Conservation (phyloP, 53 echinoderm and acorn worm genomes). For the Temnopleurus reevesii region DNA sequence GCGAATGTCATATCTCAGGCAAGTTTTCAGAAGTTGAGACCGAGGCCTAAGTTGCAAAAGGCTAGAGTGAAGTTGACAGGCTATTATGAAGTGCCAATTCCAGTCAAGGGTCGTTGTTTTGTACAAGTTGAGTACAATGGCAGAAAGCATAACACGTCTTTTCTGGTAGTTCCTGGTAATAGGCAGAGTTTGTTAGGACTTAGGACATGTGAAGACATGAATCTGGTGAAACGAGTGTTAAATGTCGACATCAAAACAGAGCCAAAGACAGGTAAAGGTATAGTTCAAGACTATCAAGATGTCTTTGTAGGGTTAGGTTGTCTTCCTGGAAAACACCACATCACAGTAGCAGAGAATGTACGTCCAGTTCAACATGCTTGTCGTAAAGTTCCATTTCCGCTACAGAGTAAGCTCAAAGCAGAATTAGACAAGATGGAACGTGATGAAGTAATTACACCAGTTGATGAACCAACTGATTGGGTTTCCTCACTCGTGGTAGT, state of each 20-base stretch:
- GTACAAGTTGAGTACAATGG: slow-evolving; percentile 16
- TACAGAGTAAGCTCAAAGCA: slow-evolving; percentile 37
- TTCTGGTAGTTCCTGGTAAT: slow-evolving; percentile 2
- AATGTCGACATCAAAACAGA: background rate
- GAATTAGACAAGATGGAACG: slow-evolving; percentile 55
- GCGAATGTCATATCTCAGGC: background rate
- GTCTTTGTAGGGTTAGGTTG: slow-evolving; percentile 51
- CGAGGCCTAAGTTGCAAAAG: background rate
- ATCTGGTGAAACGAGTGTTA: background rate
- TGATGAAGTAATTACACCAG: slow-evolving; percentile 32
- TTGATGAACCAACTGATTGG: slow-evolving; percentile 58
- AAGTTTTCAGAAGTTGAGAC: background rate
- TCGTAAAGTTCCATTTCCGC: slow-evolving; percentile 56
- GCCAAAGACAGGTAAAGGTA: background rate
- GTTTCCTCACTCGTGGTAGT: slow-evolving; percentile 58
- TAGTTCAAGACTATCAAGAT: slow-evolving; percentile 3
- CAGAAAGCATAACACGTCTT: background rate
- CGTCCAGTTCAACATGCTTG: background rate
- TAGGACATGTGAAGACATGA: background rate
- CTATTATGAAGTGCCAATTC: background rate
- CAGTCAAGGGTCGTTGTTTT: slow-evolving; percentile 40
- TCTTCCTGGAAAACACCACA: slow-evolving; percentile 40
- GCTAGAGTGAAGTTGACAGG: slow-evolving; percentile 9
- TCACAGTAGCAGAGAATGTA: background rate
- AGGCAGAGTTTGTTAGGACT: slow-evolving; percentile 27